These are phyloP conservation scores for Hirundo rustica DNA, from an alignment of 2,797 vertebrate species.

Conservation along the genomic window DNA sequence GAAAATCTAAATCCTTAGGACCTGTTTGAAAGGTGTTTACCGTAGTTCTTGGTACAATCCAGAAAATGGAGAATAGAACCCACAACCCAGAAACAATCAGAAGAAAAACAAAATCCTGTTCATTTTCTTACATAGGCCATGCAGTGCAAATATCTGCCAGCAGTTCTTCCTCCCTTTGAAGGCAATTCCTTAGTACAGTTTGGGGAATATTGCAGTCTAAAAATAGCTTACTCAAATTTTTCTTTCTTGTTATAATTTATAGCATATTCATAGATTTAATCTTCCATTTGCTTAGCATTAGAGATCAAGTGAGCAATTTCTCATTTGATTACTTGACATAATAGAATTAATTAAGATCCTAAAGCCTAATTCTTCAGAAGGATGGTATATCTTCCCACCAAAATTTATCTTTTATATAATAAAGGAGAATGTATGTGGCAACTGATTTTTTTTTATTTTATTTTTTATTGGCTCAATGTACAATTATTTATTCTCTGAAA, in stretches of 20 bases:
- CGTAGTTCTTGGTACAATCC: background rate
- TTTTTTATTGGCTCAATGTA: background rate
- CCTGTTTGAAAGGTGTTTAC: background rate
- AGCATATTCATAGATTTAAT: background rate
- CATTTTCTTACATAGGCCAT: constrained; percentile 16
- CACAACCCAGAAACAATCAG: background rate
- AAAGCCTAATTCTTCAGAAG: constrained; percentile 6
- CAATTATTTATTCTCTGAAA: background rate
- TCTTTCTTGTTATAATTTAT: constrained; percentile 27
- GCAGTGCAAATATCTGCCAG: constrained; percentile 6
- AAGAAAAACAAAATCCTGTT: background rate
- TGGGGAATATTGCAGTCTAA: background rate
- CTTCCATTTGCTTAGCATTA: constrained; percentile 25
- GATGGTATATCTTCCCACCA: background rate
- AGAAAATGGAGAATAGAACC: background rate
- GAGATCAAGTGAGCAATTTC: constrained; percentile 11
- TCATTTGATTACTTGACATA: constrained; percentile 14
- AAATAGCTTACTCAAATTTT: background rate
- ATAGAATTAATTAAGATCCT: background rate
- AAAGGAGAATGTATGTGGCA: background rate
- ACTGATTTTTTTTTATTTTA: constrained; percentile 38
- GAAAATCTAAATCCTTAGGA: constrained; percentile 19
- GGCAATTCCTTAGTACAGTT: background rate
- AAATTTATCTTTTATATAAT: background rate
- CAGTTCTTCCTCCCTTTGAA: constrained; percentile 38